Base-by-base conservation (phyloP, 1,140 invertebrate genomes). In the Zaprionus ghesquierei region DNA sequence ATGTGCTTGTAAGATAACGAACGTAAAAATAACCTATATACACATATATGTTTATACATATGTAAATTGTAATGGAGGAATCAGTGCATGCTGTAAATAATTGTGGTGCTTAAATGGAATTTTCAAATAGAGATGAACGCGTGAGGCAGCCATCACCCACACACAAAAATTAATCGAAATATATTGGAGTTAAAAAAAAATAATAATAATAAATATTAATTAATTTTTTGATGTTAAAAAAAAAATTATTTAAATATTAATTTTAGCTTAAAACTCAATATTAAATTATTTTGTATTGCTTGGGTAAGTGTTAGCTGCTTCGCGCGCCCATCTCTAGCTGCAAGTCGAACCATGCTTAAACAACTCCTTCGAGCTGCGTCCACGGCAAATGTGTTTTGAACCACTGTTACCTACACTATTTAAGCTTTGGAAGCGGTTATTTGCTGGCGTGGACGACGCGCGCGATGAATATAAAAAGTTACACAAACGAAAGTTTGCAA, bases 401-500 rank as follows among this genome's bases (percentile, higher is more conserved):
- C 46, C 33, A 69, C 50, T 56, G 64, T 69, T 35, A 18, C 2
- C 12, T 51, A 25, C n/a, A n/a, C 20, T 41, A 38, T 25, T 69
- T 31, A 69, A 68, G 56, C 56, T 62, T 55, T 38, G 38, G 58
- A 54, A 55, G 31, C 23, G 41, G 50, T 59, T 50, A 49, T 35
- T 53, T 69, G 70, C 65, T 41, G 59, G 38, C 71, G 71, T 69
- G 25, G 63, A 66, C 46, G 29, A 50, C 41, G 35, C 63, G 54
- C 56, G 53, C 18, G 31, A 35, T 69, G 66, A 69, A 70, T 70
- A 58, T 75, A 70, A 69, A 69, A 58, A 74, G 66, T 74, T 63
- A 58, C 59, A 70, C 71, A 68, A 68, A 70, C 49, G 77, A 84
- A 74, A 85, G 81, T 74, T 69, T 74, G 38, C 51, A 73, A 49